Percentiles rank a stretch among this genome's conserved stretches.
Conservation (phyloP, 2,113 vertebrate genomes). For the Campylomormyrus numenius region DNA sequence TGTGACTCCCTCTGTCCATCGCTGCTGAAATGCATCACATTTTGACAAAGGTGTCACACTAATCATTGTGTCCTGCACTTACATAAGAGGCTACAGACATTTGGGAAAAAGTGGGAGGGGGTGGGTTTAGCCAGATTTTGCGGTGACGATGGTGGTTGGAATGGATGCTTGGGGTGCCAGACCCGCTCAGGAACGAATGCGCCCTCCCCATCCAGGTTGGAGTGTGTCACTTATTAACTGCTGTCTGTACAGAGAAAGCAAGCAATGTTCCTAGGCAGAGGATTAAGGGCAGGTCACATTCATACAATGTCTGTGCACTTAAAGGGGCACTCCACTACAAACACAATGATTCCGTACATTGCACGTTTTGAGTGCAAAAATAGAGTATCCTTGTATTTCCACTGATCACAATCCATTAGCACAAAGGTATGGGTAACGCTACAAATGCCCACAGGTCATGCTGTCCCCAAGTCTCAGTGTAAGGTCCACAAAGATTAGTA, state of each 20-base stretch:
- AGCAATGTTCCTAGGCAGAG: slow-evolving; percentile 10
- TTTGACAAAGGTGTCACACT: background rate
- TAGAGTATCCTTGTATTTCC: background rate
- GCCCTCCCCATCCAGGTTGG: background rate
- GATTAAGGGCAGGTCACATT: slow-evolving; percentile 7
- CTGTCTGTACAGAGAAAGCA: background rate
- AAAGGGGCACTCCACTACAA: background rate
- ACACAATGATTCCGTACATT: background rate
- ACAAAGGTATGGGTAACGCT: background rate
- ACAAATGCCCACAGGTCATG: background rate
- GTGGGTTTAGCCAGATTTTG: background rate
- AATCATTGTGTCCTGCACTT: background rate
- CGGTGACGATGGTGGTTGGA: background rate
- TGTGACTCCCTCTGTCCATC: background rate
- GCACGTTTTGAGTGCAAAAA: background rate
- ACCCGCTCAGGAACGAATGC: background rate
- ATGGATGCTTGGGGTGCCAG: background rate
- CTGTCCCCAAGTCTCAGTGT: background rate
- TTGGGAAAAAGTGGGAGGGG: background rate
- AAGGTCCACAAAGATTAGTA: background rate
- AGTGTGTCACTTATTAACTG: slow-evolving; percentile 9
- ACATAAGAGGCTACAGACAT: background rate
- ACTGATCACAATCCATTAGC: background rate
- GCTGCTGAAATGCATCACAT: background rate
- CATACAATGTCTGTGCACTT: background rate